These are phyloP conservation scores for Urocitellus parryii DNA, from an alignment of 2,113 vertebrate species.

Conservation along the genomic window DNA sequence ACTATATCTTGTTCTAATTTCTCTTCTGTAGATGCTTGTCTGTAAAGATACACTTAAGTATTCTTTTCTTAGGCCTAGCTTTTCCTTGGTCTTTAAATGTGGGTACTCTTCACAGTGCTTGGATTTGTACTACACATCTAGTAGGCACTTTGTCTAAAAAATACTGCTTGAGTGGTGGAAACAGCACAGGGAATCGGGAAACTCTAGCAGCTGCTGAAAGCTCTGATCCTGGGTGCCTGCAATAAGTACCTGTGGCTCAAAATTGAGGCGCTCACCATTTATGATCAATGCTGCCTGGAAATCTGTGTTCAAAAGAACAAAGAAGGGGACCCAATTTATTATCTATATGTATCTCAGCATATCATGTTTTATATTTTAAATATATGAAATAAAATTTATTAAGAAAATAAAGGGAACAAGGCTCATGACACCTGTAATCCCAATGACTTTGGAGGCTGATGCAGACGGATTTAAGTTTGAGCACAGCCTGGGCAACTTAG, in stretches of 20 bases:
- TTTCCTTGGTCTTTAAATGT: background rate
- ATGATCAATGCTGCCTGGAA: background rate
- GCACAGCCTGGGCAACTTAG: too few species aligned
- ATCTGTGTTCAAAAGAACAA: background rate
- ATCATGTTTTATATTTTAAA: background rate
- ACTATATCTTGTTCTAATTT: too few species aligned
- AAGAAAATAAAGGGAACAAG: background rate
- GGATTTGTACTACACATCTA: background rate
- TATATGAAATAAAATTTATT: background rate
- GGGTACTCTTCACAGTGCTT: background rate
- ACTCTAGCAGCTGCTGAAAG: background rate
- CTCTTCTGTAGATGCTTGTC: background rate
- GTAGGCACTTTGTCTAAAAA: background rate
- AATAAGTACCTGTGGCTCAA: background rate
- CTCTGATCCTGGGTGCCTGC: background rate
- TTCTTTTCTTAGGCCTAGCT: background rate
- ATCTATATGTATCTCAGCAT: background rate
- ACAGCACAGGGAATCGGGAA: background rate
- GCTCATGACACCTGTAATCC: too few species aligned
- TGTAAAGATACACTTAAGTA: background rate
- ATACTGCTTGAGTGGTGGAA: background rate
- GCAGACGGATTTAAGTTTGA: too few species aligned
- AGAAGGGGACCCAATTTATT: background rate
- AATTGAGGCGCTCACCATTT: background rate
- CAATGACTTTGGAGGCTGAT: too few species aligned